Conservation (phyloP, 92 coral and sea anemone genomes). For the Umimayanthus chanpuru region DNA sequence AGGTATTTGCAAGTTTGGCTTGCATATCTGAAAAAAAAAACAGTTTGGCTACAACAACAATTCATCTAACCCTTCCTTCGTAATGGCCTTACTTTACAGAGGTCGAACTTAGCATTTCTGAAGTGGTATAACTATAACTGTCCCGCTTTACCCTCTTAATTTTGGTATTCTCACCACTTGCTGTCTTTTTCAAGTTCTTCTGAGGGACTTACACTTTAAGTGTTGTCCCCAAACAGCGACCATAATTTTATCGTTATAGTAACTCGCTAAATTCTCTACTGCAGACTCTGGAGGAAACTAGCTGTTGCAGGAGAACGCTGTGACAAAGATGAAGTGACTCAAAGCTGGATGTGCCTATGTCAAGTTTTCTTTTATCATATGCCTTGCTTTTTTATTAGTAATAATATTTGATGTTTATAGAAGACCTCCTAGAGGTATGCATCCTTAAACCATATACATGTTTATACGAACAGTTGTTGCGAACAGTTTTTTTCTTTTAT, state of each 20-base stretch:
- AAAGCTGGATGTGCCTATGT: neutral
- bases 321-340: neutral
- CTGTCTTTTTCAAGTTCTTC: too few species aligned
- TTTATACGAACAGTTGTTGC: conserved; percentile 4
- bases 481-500: conserved; percentile 19
- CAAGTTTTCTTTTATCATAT: conserved; percentile 3
- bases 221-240: neutral
- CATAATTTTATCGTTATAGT: too few species aligned
- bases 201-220: too few species aligned
- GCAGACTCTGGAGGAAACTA: conserved; percentile 42
- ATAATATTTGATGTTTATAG: conserved; percentile 20
- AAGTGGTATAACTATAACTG: too few species aligned
- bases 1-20: neutral
- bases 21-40: neutral
- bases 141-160: too few species aligned
- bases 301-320: neutral
- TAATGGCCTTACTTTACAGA: too few species aligned
- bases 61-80: neutral
- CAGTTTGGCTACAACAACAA: neutral
- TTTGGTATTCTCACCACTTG: too few species aligned
- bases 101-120: too few species aligned
- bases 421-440: conserved; percentile 20
- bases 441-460: neutral
- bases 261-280: neutral
- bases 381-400: neutral